A percentile compares a stretch with the other conserved stretches of the same genome.
Conservation (phyloP, 2,113 vertebrate genomes). For the Gavia stellata region DNA sequence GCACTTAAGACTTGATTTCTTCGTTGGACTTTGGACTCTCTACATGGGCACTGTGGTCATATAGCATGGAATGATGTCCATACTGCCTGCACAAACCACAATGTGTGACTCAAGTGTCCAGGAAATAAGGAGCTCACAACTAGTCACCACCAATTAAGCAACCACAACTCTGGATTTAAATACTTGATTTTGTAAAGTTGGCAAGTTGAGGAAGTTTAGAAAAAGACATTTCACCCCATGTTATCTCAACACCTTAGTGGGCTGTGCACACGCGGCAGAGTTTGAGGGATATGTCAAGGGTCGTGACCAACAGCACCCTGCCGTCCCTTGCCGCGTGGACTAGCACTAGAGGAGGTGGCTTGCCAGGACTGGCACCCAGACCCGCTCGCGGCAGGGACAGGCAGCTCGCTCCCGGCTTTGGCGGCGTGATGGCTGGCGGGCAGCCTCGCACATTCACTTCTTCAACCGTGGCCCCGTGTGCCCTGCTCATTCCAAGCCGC, state of each 20-base stretch:
- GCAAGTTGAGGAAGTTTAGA: background rate
- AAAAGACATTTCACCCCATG: accelerated
- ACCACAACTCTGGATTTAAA: accelerated
- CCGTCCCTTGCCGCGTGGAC: accelerated
- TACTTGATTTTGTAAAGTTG: background rate
- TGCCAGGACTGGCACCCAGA: background rate
- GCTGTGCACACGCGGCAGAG: accelerated
- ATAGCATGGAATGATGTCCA: accelerated
- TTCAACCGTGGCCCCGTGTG: too few relatives aligned
- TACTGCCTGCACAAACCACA: accelerated
- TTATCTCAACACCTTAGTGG: accelerated
- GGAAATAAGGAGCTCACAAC: background rate
- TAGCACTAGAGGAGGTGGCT: background rate
- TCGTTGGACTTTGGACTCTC: background rate
- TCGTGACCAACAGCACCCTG: accelerated
- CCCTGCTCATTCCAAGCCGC: too few relatives aligned
- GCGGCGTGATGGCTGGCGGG: background rate
- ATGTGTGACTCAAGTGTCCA: accelerated
- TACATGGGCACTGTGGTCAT: accelerated
- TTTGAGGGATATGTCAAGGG: accelerated
- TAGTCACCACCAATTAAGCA: background rate
- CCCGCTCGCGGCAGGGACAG: too few relatives aligned
- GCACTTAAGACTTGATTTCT: accelerated
- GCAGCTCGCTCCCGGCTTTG: background rate
- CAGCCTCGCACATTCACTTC: background rate